Evolutionary conservation across 2,797 vertebrate genomes (phyloP), one percentile per base, ranked within the genome.

Genomic region (Argyrosomus regius): DNA sequence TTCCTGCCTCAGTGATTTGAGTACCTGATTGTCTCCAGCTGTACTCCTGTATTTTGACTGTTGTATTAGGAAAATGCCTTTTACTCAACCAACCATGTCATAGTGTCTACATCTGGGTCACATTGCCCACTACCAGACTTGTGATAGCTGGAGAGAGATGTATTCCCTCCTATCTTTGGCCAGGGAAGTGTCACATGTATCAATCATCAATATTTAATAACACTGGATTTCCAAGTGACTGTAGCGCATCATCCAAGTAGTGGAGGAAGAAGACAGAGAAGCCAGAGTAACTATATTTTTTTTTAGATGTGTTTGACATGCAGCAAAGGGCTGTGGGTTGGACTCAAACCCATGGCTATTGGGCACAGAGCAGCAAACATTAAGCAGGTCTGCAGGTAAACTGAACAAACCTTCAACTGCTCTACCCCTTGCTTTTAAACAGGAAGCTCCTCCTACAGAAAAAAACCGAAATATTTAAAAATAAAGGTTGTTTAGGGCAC

Each of bases 11-110:
- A 41, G 10, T 52, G n/a, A 64, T 18, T 35, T 48, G 9, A 56
- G 3, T 46, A 35, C 39, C 31, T 61, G 22, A 18, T 22, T 53
- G 17, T 26, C 26, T 6, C 46, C n/a, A 71, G 24, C 9, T 50
- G 16, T 52, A 39, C 14, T 26, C n/a, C 31, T 43, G 10, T 39
- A 52, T 18, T 52, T 17, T 45, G 2, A 45, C 9, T 41, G 22
- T 28, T 45, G 18, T 46, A 46, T 45, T 54, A 45, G 7, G 24
- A 41, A 46, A 64, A 64, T 63, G 10, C 39, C 6, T 74, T 73
- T 56, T 24, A 64, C 41, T 48, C 41, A 73, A 31, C 50, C 50
- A 48, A 17, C 5, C 22, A 61, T 17, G 6, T 56, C 39, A 46
- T 50, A 35, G 18, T 17, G 9, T 64, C 50, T 46, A 39, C 20